Conservation (phyloP, 2,113 vertebrate genomes). For the Ailurus styani region DNA sequence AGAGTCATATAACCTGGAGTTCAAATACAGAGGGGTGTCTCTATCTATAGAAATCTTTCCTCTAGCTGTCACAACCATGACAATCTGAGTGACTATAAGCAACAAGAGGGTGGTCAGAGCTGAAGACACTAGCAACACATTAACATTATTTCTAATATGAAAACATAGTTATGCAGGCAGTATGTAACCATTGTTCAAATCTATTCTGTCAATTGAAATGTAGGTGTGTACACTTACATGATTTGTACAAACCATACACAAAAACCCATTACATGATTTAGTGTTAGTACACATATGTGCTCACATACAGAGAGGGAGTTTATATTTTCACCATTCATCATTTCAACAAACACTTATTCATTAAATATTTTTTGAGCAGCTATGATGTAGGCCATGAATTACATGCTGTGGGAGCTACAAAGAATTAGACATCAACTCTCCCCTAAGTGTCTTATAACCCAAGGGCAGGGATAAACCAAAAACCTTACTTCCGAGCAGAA, state of each 20-base stretch:
- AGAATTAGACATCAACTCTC: background rate
- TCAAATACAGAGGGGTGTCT: background rate
- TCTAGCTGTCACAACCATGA: background rate
- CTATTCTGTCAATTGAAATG: background rate
- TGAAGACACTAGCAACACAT: background rate
- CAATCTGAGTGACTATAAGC: background rate
- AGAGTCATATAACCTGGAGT: background rate
- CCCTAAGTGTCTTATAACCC: background rate
- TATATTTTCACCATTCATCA: background rate
- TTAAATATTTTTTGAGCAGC: background rate
- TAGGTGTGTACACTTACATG: background rate
- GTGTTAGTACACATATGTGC: background rate
- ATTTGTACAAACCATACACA: background rate
- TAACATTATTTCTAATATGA: background rate
- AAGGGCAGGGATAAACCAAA: background rate
- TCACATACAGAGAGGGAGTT: background rate
- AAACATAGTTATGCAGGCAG: background rate
- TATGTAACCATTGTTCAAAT: background rate
- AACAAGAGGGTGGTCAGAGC: background rate
- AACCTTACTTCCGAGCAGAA: background rate
- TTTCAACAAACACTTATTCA: slow-evolving; percentile 10
- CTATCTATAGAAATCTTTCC: background rate
- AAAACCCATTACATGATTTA: background rate
- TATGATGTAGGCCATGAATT: background rate
- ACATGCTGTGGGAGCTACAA: background rate